phyloP scores from a whole-genome alignment of 1,140 invertebrate species.

The Carcinoscorpius rotundicauda region DNA sequence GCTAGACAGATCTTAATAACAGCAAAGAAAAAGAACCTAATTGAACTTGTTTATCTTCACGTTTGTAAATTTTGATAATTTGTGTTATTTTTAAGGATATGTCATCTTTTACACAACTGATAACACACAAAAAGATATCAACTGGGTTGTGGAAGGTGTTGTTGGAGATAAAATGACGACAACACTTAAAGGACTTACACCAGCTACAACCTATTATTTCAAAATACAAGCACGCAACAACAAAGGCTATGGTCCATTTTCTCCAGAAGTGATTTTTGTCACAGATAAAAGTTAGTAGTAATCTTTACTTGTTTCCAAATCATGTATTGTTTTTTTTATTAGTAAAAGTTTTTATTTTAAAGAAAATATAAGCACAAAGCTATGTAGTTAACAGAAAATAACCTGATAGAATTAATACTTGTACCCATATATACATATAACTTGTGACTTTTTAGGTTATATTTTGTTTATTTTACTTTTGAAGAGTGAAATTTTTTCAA shows the following conservation, averaged over 20 bases:
- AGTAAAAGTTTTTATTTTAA: conserved; percentile 6
- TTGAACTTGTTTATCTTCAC: background rate
- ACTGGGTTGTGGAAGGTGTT: conserved; percentile 77
- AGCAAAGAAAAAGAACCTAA: background rate
- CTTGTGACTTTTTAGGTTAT: no score
- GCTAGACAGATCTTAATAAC: no score
- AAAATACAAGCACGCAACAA: conserved; percentile 85
- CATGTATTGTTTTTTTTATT: conserved; percentile 6
- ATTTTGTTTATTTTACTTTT: no score
- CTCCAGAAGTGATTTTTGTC: conserved; percentile 57
- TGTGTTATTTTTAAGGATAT: conserved; percentile 46
- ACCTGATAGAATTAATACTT: no score
- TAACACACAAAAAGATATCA: conserved; percentile 52
- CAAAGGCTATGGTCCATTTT: conserved; percentile 76
- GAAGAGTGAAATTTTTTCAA: no score
- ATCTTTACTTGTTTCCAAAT: background rate
- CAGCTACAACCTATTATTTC: conserved; percentile 82
- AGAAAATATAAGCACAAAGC: no score
- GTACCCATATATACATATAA: no score
- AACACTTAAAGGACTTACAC: conserved; percentile 61
- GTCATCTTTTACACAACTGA: conserved; percentile 84
- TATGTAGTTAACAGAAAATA: no score
- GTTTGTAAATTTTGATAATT: background rate
- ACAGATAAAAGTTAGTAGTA: conserved; percentile 38
- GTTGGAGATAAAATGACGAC: conserved; percentile 71